A percentile compares a stretch with the other conserved stretches of the same genome.
Conservation (phyloP, 35 echinoderm and acorn worm genomes). For the Holothuria glaberrima region DNA sequence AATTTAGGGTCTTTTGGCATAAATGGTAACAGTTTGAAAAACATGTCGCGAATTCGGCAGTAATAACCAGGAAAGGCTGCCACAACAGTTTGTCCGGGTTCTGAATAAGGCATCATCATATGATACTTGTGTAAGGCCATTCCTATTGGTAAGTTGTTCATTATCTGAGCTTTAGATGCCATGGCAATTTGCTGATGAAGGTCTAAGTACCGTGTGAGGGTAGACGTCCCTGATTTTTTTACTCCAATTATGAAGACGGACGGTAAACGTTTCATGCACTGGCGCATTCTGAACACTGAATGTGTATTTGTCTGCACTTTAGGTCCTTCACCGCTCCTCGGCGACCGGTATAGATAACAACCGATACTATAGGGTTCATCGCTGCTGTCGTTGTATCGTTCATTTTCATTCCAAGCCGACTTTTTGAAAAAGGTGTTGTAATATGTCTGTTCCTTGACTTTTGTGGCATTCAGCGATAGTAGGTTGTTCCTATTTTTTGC, state of each 20-base stretch:
- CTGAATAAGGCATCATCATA: constrained; percentile 1
- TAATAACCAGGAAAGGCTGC: constrained; percentile 28
- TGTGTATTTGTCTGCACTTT: too few relatives aligned
- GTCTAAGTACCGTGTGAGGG: constrained; percentile 2
- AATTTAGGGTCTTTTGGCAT: not conserved
- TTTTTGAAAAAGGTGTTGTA: too few relatives aligned
- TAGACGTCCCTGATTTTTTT: constrained; percentile 62
- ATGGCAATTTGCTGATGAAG: not conserved
- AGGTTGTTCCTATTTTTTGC: too few relatives aligned
- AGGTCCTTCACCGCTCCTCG: too few relatives aligned
- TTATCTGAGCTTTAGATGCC: not conserved
- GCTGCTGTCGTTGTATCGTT: too few relatives aligned
- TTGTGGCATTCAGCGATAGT: too few relatives aligned
- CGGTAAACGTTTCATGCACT: constrained; percentile 33
- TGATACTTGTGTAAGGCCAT: not conserved
- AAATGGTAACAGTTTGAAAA: constrained; percentile 17
- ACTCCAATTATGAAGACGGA: constrained; percentile 55
- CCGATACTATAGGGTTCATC: too few relatives aligned
- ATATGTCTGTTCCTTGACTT: too few relatives aligned
- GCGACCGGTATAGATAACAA: too few relatives aligned
- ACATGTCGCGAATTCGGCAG: not conserved
- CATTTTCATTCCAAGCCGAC: too few relatives aligned
- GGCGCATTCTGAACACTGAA: too few relatives aligned
- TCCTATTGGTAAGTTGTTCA: not conserved
- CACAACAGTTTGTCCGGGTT: not conserved